Base-by-base conservation (phyloP, 2,113 vertebrate genomes). In the Orcinus orca region DNA sequence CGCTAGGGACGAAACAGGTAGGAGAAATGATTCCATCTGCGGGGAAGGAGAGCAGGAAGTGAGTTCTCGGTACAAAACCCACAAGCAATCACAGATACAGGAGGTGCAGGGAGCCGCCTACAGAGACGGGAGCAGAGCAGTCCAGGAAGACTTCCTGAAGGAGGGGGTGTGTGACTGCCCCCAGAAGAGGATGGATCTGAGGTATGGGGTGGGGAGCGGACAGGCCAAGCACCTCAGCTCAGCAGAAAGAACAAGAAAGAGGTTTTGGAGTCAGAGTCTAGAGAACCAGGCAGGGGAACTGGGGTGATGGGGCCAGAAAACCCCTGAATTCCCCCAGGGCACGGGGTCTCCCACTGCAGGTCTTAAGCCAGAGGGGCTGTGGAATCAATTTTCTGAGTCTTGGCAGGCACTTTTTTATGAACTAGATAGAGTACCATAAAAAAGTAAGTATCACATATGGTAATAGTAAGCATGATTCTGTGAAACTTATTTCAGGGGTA, bases 401-500 rank as follows among this genome's bases (percentile, higher is more conserved):
- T 82, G 62, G 70, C 89, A 92, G 89, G 88, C 73, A 81, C 8
- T 36, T 65, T 62, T 88, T 89, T 26, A 96, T 76, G 68, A 82
- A 90, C 74, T 92, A 47, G 50, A 85, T 41, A 44, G 67, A 92
- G 17, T 82, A 83, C 80, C 82, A 63, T 53, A 84, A 80, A 94
- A 74, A 71, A 80, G 29, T 60, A 58, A 81, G 58, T 6, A 68
- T 76, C 77, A 80, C 82, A 94, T 77, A n/a, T 62, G 93, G 84
- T n/a, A 83, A 88, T 23, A 20, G 91, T 83, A 86, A 89, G 58
- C 53, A 50, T 53, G 60, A 55, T 50, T 95, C 50, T 36, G 53
- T n/a, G 70, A 93, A 93, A 92, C 74, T 71, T 62, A 29, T 94
- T 97, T 71, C 79, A 88, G 77, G 81, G 38, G 47, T 26, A 65